A percentile compares a stretch with the other conserved stretches of the same genome.
Conservation (phyloP, 2,113 vertebrate genomes). For the Argyrosomus japonicus region DNA sequence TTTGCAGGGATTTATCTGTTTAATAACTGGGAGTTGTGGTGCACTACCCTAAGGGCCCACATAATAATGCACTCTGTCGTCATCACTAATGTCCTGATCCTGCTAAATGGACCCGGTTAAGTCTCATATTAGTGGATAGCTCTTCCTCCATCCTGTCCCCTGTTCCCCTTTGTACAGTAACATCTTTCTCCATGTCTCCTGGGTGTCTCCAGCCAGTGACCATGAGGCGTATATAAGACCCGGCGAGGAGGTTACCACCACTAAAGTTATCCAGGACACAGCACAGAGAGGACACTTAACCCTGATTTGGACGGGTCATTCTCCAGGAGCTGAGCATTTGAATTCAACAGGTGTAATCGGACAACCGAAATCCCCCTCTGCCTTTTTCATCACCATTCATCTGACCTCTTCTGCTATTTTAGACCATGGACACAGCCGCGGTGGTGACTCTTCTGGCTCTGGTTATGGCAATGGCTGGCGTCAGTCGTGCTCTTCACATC, state of each 20-base stretch:
- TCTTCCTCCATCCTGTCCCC: conserved; percentile 61
- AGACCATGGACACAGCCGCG: conserved; percentile 75
- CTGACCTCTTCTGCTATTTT: conserved; percentile 25
- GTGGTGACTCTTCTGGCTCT: conserved; percentile 77
- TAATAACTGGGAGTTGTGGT: conserved; percentile 73
- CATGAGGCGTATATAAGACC: conserved; percentile 68
- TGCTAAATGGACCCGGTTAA: conserved; percentile 73
- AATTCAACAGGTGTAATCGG: conserved; percentile 3
- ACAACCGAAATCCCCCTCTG: neutral
- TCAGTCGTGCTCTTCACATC: conserved; percentile 73
- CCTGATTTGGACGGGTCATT: neutral
- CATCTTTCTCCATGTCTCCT: conserved; percentile 57
- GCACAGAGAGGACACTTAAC: conserved; percentile 18
- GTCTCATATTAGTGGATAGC: conserved; percentile 56
- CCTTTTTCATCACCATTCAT: conserved; percentile 3
- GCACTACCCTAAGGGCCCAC: conserved; percentile 61
- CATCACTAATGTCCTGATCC: conserved; percentile 74
- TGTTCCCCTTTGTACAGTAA: conserved; percentile 45
- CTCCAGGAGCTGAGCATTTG: neutral
- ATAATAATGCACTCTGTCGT: conserved; percentile 68
- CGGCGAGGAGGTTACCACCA: neutral
- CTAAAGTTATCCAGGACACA: conserved; percentile 24
- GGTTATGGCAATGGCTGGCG: conserved; percentile 76
- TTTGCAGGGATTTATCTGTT: conserved; percentile 80
- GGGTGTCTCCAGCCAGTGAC: conserved; percentile 13